Conservation (phyloP, 2,113 vertebrate genomes). For the Suricata suricatta region DNA sequence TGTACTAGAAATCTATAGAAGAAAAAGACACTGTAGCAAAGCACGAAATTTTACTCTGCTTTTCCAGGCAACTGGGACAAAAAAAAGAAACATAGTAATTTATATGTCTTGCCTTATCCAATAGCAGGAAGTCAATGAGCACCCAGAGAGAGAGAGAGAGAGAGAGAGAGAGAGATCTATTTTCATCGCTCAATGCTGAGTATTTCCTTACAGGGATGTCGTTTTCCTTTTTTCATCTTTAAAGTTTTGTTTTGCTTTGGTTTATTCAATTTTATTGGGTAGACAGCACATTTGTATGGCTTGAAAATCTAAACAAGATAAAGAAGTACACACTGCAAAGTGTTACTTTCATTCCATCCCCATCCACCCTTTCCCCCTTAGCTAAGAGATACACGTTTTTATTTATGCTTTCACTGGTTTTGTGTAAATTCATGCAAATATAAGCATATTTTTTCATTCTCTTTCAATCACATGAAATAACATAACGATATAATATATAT, state of each 20-base stretch:
- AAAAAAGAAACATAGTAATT: neutral
- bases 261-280: neutral
- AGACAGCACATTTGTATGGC: neutral
- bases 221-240: neutral
- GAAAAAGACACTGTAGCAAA: neutral
- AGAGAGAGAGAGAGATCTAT: neutral
- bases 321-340: neutral
- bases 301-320: neutral
- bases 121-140: neutral
- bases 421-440: neutral
- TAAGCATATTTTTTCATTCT: neutral
- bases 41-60: neutral
- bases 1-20: neutral
- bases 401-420: neutral
- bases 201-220: neutral
- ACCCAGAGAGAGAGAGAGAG: neutral
- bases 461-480: neutral
- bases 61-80: neutral
- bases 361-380: neutral
- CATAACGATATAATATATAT: too few relatives aligned
- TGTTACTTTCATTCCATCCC: neutral
- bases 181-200: conserved; percentile 2
- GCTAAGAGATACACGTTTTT: neutral
- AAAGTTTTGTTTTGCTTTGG: neutral
- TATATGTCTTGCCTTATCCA: neutral